Base-by-base conservation (phyloP, 2,888 invertebrate genomes). In the Sinentomon sp. region DNA sequence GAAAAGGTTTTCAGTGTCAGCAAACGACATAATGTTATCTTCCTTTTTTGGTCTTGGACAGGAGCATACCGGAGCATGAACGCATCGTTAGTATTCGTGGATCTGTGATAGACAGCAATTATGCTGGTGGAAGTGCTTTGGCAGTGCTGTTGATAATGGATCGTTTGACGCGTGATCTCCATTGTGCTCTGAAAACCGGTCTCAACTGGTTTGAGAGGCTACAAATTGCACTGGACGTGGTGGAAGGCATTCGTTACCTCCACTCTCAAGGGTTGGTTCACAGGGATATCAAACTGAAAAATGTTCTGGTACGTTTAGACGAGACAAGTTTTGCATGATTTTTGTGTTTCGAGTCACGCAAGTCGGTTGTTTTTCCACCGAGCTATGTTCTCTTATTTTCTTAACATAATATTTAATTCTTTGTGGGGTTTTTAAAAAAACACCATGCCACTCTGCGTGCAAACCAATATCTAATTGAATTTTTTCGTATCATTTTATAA, bases 191-290 rank as follows among this genome's bases (percentile, higher is more conserved):
- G 12, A 63, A 64, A 38, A 56, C 62, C 9, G 73, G 74, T 0
- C 60, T 82, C 2, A 47, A 59, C 28, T 69, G 68, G 65, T 43
- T 55, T 1, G 50, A 55, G 17, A 52, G 75, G 38, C 60, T 75
- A 48, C 59, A 69, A 48, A 66, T 82, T 33, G 68, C 76, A 2
- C 62, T 71, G 28, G 80, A 83, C 48, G 78, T 82, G 5, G 67
- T 78, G 0, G 73, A 78, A 51, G 80, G 80, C 4, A 76, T 83
- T 46, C 63, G 82, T 30, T 83, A 74, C 57, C 64, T 83, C 5
- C 83, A 83, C 55, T 75, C 77, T 2, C 70, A 76, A 48, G 82
- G 82, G 0, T 61, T 82, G 6, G 74, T 83, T 4, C 82, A 83
- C 52, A 62, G 83, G 38, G 82, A 83, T 53, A 73, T 83, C 36